Evolutionary conservation across 1,140 invertebrate species (phyloP).

Genomic region (Gerris buenoi): DNA sequence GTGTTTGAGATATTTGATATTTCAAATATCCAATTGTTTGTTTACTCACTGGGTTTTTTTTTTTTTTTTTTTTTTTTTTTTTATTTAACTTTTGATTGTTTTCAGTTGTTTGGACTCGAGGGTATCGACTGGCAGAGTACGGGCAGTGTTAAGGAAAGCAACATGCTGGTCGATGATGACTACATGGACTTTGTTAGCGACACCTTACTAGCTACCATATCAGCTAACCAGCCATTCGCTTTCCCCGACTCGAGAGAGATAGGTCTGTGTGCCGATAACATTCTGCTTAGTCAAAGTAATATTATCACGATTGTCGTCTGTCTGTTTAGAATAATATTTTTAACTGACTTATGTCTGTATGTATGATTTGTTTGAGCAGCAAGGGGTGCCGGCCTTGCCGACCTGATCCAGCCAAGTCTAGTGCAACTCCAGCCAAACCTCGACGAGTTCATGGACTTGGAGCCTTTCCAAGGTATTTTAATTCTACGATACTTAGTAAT

Average conservation of each 20-base stretch:
- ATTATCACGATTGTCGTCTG: too few relatives aligned
- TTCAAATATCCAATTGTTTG: too few relatives aligned
- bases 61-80: too few relatives aligned
- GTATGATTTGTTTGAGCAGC: too few relatives aligned
- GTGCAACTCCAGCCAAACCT: conserved; percentile 90
- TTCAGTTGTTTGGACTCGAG: conserved; percentile 3
- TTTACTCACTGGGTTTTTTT: too few relatives aligned
- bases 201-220: conserved; percentile 74
- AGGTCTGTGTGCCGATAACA: conserved; percentile 46
- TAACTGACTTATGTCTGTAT: too few relatives aligned
- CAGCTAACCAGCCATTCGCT: conserved; percentile 75
- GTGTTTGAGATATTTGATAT: too few relatives aligned
- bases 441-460: conserved; percentile 88
- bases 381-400: conserved; percentile 53
- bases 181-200: conserved; percentile 81
- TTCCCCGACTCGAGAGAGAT: conserved; percentile 95
- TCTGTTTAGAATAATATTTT: too few relatives aligned
- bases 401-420: conserved; percentile 95
- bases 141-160: not conserved
- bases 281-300: too few relatives aligned
- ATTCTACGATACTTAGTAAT: too few relatives aligned
- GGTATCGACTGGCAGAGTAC: not conserved
- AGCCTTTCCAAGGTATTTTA: conserved; percentile 66
- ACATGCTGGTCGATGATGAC: conserved; percentile 29
- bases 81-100: too few relatives aligned